Evolutionary conservation across 1,140 invertebrate genomes (phyloP).

Genomic region (Drosophila serrata): DNA sequence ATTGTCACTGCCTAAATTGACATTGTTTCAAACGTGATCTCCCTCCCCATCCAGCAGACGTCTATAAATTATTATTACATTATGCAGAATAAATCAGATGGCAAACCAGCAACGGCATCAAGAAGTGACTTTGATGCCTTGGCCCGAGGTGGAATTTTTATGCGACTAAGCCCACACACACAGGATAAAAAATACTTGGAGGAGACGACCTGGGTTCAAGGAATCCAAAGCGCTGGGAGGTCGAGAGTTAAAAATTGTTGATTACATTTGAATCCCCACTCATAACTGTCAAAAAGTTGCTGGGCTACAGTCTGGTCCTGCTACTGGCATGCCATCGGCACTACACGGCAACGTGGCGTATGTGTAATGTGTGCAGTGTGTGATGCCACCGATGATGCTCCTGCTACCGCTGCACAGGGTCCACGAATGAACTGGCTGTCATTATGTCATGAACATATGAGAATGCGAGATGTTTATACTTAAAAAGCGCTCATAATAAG

Average conservation of each 20-base stretch:
- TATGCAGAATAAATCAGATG: slow-evolving; percentile 43
- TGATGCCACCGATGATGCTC: slow-evolving; percentile 9
- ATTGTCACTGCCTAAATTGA: slow-evolving; percentile 33
- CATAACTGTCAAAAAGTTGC: slow-evolving; percentile 76
- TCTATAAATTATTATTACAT: slow-evolving; percentile 69
- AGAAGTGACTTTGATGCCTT: slow-evolving; percentile 43
- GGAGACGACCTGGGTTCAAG: slow-evolving; percentile 36
- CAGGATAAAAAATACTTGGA: slow-evolving; percentile 10
- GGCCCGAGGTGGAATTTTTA: slow-evolving; percentile 52
- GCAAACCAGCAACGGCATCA: slow-evolving; percentile 14
- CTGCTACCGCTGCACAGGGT: slow-evolving; percentile 3
- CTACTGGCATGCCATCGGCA: slow-evolving; percentile 20
- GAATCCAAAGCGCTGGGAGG: slow-evolving; percentile 24
- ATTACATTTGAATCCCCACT: slow-evolving; percentile 82
- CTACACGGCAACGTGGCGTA: slow-evolving; percentile 54
- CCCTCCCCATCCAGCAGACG: slow-evolving; percentile 29
- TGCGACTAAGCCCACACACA: slow-evolving; percentile 44
- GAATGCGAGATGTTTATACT: slow-evolving; percentile 56
- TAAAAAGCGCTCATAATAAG: slow-evolving; percentile 65
- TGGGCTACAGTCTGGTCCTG: slow-evolving; percentile 15
- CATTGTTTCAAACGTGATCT: slow-evolving; percentile 58
- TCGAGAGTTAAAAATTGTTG: slow-evolving; percentile 63
- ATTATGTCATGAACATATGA: slow-evolving; percentile 79
- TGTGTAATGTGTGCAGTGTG: slow-evolving; percentile 53
- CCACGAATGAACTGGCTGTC: slow-evolving; percentile 57